Conservation (phyloP, 2,888 invertebrate genomes). For the Dinocampus coccinellae region DNA sequence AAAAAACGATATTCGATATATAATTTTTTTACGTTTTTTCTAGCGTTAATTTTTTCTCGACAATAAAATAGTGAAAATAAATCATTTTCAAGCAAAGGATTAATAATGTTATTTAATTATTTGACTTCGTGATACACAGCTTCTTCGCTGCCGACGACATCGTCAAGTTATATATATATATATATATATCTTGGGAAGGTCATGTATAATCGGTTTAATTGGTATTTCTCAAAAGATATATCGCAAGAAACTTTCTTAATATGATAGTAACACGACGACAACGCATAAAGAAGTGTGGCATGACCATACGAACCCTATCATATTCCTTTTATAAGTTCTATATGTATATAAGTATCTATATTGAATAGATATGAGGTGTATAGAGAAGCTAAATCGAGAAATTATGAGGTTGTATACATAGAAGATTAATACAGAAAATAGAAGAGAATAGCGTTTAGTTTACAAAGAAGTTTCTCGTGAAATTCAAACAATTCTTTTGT, state of each 20-base stretch:
- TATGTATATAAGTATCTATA: not conserved
- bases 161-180: conserved; percentile 22
- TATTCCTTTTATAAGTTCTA: conserved; percentile 6
- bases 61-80: too few species aligned
- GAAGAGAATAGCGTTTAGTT: not conserved
- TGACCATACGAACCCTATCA: conserved; percentile 19
- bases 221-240: conserved; percentile 46
- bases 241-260: conserved; percentile 50
- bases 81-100: conserved; percentile 1
- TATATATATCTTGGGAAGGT: not conserved
- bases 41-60: too few species aligned
- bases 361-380: not conserved
- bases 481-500: conserved; percentile 17
- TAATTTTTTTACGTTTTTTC: too few species aligned
- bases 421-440: not conserved
- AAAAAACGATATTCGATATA: too few species aligned
- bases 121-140: not conserved
- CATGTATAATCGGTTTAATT: conserved; percentile 45
- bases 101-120: conserved; percentile 34
- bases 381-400: not conserved
- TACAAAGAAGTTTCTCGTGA: not conserved
- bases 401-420: not conserved
- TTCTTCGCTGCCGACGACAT: too few species aligned
- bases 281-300: conserved; percentile 18
- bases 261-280: conserved; percentile 41